Conservation (phyloP, 2,113 vertebrate species). For the Upupa epops region DNA sequence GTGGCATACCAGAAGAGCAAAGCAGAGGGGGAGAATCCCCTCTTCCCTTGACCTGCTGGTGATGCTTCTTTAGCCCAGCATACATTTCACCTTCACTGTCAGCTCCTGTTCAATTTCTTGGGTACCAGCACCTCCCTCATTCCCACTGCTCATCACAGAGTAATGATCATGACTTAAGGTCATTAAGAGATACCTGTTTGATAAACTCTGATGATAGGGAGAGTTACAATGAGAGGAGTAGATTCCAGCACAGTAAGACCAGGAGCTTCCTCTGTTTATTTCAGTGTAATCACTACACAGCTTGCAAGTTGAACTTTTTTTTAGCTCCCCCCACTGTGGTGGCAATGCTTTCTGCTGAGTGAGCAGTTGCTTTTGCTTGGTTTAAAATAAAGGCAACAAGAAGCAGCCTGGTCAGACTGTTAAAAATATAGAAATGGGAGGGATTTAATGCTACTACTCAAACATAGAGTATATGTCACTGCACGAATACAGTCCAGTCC, state of each 20-base stretch:
- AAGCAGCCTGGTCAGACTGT: not conserved
- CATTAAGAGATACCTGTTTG: no score
- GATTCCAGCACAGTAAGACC: not conserved
- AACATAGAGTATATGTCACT: not conserved
- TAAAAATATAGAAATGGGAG: not conserved
- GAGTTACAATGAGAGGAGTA: no score
- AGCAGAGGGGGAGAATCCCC: no score
- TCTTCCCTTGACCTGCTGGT: no score
- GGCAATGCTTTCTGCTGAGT: not conserved
- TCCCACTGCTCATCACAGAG: not conserved
- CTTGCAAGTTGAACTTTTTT: not conserved
- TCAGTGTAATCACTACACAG: not conserved
- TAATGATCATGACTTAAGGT: no score
- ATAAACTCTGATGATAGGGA: no score
- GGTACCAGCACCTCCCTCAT: not conserved
- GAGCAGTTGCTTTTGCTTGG: not conserved
- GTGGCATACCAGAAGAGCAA: no score
- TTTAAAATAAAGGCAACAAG: not conserved
- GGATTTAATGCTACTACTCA: not conserved
- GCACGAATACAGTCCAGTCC: not conserved
- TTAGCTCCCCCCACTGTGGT: not conserved
- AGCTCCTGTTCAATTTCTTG: no score
- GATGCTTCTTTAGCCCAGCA: no score
- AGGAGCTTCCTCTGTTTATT: constrained; percentile 2
- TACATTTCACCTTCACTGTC: no score